Percentiles rank a stretch among this genome's conserved stretches.
These are phyloP conservation scores for Heliconius eleuchia DNA, from an alignment of 1,140 invertebrate species.

Conservation along the genomic window DNA sequence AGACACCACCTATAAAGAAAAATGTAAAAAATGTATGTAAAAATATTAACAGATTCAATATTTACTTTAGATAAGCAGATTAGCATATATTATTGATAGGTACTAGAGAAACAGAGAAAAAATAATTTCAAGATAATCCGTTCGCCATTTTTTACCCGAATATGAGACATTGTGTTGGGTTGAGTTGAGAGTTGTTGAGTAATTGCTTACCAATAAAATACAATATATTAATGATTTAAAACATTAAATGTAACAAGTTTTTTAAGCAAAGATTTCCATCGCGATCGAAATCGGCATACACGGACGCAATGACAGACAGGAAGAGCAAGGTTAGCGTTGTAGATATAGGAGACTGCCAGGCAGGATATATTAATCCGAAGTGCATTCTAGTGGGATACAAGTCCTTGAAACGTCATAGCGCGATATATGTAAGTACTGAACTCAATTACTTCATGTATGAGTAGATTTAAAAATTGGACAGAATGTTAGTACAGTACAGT, in stretches of 20 bases:
- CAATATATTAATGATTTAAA: not conserved
- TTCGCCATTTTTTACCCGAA: too few relatives aligned
- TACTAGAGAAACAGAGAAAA: too few relatives aligned
- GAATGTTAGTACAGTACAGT: not conserved
- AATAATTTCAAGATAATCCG: too few relatives aligned
- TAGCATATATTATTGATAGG: too few relatives aligned
- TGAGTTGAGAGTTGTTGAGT: too few relatives aligned
- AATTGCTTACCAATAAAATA: too few relatives aligned
- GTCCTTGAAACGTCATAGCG: constrained; percentile 11
- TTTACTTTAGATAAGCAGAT: too few relatives aligned
- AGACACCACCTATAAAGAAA: too few relatives aligned
- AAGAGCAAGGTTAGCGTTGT: constrained; percentile 8
- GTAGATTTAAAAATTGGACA: not conserved
- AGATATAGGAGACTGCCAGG: constrained; percentile 3
- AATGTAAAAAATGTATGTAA: too few relatives aligned
- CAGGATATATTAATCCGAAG: constrained; percentile 11
- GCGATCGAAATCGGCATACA: not conserved
- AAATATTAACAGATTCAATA: too few relatives aligned
- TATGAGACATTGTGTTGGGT: too few relatives aligned
- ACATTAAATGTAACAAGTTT: not conserved
- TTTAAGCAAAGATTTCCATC: not conserved
- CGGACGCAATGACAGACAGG: not conserved
- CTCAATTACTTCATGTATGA: not conserved
- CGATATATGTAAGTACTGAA: constrained; percentile 2
- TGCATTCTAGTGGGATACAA: constrained; percentile 15